Percentiles rank a stretch among this genome's conserved stretches.
Evolutionary conservation across 2,888 invertebrate species (phyloP).

Genomic region (Trachelus tabidus): DNA sequence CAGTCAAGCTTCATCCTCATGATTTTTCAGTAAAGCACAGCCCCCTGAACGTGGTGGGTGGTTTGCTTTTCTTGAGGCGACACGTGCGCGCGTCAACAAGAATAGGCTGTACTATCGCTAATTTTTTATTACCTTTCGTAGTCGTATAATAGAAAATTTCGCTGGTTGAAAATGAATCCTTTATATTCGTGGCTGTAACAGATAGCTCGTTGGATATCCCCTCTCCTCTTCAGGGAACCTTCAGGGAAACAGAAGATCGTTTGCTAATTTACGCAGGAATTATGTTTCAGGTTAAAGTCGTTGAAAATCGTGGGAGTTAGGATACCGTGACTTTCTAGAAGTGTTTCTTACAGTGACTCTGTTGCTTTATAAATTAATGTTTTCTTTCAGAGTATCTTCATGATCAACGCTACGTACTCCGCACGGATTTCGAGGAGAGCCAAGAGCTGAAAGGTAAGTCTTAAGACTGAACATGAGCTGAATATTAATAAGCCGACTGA

Average conservation of each 20-base stretch:
- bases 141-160: too few relatives aligned
- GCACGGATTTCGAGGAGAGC: slow-evolving; percentile 41
- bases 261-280: slow-evolving; percentile 1
- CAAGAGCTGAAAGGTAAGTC: slow-evolving; percentile 48
- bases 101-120: not conserved
- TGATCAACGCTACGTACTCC: slow-evolving; percentile 68
- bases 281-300: not conserved
- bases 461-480: slow-evolving; percentile 41
- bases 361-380: slow-evolving; percentile 2
- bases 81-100: not conserved
- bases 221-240: too few relatives aligned
- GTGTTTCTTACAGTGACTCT: not conserved
- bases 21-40: not conserved
- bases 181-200: too few relatives aligned
- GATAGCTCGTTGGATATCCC: too few relatives aligned
- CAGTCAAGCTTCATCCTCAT: not conserved
- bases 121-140: too few relatives aligned
- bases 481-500: slow-evolving; percentile 34
- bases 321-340: not conserved
- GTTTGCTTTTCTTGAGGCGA: not conserved
- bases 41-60: not conserved
- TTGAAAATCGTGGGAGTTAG: not conserved
- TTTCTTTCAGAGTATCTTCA: slow-evolving; percentile 68
- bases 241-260: not conserved
- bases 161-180: too few relatives aligned